A percentile compares a stretch with the other conserved stretches of the same genome.
Conservation (phyloP, 2,797 vertebrate species). For the Bothrops alternatus region DNA sequence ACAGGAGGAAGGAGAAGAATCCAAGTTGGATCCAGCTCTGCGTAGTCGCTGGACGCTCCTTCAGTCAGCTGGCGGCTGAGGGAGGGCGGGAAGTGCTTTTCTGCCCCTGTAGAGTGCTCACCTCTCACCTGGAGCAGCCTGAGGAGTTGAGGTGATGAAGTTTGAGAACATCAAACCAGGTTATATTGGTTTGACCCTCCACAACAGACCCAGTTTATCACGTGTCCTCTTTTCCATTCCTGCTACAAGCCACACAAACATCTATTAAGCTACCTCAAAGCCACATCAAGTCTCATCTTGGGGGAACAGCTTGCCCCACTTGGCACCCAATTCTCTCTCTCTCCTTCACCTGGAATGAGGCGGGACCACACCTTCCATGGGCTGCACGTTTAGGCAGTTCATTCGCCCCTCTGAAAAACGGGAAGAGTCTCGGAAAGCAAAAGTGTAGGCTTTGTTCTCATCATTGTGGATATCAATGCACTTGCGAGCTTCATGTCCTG, state of each 20-base stretch:
- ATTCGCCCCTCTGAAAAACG: slow-evolving; percentile 75
- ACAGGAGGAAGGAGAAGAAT: neutral
- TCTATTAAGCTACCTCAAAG: neutral
- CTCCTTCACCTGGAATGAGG: slow-evolving; percentile 76
- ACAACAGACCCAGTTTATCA: neutral
- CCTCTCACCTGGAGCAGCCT: neutral
- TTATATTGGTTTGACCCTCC: neutral
- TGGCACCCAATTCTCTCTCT: neutral
- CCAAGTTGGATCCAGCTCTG: neutral
- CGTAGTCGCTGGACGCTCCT: neutral
- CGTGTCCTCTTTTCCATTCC: neutral
- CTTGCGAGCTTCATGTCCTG: slow-evolving; percentile 73
- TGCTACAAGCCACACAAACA: neutral
- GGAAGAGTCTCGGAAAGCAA: slow-evolving; percentile 77
- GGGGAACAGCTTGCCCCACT: rapidly evolving
- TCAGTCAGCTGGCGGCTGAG: neutral
- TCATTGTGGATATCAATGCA: slow-evolving; percentile 77
- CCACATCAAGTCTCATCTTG: neutral
- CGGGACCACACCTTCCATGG: slow-evolving; percentile 76
- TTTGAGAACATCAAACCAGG: neutral
- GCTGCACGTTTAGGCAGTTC: slow-evolving; percentile 70
- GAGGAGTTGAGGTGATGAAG: neutral
- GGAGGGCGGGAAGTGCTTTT: neutral
- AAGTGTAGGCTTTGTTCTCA: slow-evolving; percentile 76
- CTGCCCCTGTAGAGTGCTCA: neutral